These are phyloP conservation scores for Clistopyga incitator DNA, from an alignment of 2,888 invertebrate species.

Conservation along the genomic window DNA sequence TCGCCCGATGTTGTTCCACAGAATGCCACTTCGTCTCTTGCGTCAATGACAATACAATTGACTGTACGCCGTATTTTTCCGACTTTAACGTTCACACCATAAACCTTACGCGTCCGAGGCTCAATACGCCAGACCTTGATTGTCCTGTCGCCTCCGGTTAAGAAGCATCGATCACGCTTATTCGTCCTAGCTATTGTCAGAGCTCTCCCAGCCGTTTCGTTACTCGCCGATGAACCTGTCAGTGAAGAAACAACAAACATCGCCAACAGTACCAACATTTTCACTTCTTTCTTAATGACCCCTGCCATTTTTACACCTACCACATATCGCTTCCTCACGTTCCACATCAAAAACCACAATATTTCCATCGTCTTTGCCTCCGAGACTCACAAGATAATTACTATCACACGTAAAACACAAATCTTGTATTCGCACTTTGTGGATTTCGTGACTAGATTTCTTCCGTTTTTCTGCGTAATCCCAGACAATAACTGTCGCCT, in stretches of 20 bases:
- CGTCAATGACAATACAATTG: constrained; percentile 89
- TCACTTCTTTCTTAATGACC: neutral
- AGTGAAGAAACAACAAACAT: neutral
- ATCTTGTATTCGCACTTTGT: constrained; percentile 95
- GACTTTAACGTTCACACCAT: constrained; percentile 90
- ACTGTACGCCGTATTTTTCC: constrained; percentile 92
- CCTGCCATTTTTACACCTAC: constrained; percentile 71
- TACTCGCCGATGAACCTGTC: constrained; percentile 85
- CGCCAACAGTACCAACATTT: neutral
- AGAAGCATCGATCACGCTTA: constrained; percentile 88
- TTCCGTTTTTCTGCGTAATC: constrained; percentile 89
- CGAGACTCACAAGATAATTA: constrained; percentile 92
- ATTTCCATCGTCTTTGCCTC: constrained; percentile 95
- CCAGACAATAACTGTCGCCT: constrained; percentile 94
- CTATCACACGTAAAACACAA: constrained; percentile 93
- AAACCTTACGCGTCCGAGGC: constrained; percentile 88
- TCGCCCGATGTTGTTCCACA: constrained; percentile 95
- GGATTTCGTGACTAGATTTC: constrained; percentile 91
- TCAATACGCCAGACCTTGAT: constrained; percentile 92
- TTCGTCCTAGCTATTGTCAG: constrained; percentile 86
- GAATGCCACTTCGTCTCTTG: constrained; percentile 90
- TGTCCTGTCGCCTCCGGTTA: constrained; percentile 91
- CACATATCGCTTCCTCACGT: constrained; percentile 85
- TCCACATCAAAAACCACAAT: constrained; percentile 94
- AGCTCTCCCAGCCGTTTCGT: constrained; percentile 90